These are phyloP conservation scores for Dryobota labecula DNA, from an alignment of 2,888 invertebrate species.

Conservation along the genomic window DNA sequence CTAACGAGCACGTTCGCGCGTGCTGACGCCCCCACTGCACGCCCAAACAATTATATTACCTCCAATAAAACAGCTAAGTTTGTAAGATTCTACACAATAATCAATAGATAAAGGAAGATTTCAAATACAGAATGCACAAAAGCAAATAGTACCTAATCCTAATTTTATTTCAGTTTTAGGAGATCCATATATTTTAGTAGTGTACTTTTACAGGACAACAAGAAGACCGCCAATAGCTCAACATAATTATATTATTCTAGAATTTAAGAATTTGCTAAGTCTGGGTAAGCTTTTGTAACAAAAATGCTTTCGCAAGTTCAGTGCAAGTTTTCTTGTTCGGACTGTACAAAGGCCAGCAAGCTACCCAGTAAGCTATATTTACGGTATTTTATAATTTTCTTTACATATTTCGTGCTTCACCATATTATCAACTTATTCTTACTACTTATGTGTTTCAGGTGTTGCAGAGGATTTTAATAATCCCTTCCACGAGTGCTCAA, in stretches of 20 bases:
- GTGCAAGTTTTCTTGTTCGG: not conserved
- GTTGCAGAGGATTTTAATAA: slow-evolving; percentile 49
- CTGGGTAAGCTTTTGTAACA: not conserved
- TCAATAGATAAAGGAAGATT: not conserved
- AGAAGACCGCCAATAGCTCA: not conserved
- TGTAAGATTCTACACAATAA: slow-evolving; percentile 6
- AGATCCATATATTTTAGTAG: not conserved
- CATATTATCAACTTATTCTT: not conserved
- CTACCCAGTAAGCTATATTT: not conserved
- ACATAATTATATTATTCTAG: not conserved
- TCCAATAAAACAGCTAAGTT: slow-evolving; percentile 11
- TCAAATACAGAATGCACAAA: not conserved
- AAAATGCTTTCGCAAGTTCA: not conserved
- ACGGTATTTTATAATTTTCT: not conserved
- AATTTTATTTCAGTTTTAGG: slow-evolving; percentile 1
- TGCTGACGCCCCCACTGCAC: not conserved
- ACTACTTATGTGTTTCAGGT: slow-evolving; percentile 21
- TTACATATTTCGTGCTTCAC: slow-evolving; percentile 1
- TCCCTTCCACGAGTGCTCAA: slow-evolving; percentile 26
- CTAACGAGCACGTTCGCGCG: slow-evolving; percentile 51
- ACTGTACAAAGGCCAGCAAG: not conserved
- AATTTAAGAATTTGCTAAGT: not conserved
- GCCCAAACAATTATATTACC: slow-evolving; percentile 33
- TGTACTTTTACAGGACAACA: not conserved
- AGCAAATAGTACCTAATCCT: not conserved